Evolutionary conservation across 2,797 vertebrate genomes (phyloP).

Genomic region (Borostomias antarcticus): DNA sequence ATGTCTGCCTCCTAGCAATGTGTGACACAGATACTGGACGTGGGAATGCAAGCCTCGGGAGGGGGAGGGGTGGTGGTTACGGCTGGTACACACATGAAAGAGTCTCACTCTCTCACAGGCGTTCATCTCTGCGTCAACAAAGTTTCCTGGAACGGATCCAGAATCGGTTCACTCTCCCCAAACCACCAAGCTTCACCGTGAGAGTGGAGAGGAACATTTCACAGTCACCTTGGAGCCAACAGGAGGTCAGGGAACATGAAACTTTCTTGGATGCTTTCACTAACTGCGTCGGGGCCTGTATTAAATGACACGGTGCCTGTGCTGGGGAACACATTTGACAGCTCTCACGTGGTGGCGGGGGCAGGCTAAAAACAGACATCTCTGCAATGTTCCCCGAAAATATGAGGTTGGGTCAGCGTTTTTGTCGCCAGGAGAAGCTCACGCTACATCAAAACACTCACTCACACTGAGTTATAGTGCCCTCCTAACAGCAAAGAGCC

Average conservation of each 20-base stretch:
- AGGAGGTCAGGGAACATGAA: background rate
- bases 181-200: background rate
- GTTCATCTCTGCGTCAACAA: background rate
- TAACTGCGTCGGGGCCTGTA: background rate
- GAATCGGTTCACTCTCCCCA: background rate
- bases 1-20: conserved; percentile 31
- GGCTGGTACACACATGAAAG: background rate
- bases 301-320: background rate
- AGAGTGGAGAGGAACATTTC: background rate
- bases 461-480: background rate
- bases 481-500: background rate
- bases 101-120: background rate
- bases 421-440: background rate
- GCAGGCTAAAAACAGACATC: conserved; percentile 6
- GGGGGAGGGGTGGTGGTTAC: conserved; percentile 12
- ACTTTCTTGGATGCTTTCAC: conserved; percentile 8
- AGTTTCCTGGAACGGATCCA: background rate
- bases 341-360: background rate
- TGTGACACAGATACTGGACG: conserved; percentile 31
- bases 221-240: background rate
- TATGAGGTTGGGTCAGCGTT: background rate
- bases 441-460: background rate
- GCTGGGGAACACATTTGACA: background rate
- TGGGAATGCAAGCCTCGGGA: conserved; percentile 27
- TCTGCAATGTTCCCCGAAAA: background rate